Conservation (phyloP, 2,113 vertebrate genomes). For the Sialia sialis region DNA sequence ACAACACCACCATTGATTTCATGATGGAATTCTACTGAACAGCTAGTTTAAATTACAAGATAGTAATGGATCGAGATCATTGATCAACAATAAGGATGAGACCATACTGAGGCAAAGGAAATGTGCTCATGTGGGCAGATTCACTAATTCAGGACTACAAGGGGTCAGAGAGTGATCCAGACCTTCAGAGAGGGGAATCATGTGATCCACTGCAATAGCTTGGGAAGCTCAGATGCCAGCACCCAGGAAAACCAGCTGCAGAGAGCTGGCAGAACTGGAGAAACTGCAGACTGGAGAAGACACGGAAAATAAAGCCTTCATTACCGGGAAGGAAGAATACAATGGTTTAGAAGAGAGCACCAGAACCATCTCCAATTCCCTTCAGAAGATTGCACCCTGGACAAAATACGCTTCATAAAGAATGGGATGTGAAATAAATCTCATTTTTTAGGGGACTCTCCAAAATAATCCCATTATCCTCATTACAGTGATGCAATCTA, state of each 20-base stretch:
- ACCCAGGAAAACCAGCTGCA: neutral
- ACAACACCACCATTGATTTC: neutral
- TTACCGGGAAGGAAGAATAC: neutral
- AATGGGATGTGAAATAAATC: neutral
- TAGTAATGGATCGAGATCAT: neutral
- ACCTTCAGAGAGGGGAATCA: neutral
- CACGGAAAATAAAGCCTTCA: neutral
- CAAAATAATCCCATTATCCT: neutral
- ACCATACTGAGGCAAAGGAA: neutral
- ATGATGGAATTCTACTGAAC: neutral
- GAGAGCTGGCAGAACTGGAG: neutral
- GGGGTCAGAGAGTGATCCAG: neutral
- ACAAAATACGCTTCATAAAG: neutral
- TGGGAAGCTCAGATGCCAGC: neutral
- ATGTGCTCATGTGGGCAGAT: neutral
- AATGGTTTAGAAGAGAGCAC: neutral
- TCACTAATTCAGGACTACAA: neutral
- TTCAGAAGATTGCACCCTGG: neutral
- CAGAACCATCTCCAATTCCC: neutral
- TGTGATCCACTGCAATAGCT: neutral
- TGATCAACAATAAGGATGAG: neutral
- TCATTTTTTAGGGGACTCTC: neutral
- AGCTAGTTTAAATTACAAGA: neutral
- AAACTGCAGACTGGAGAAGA: neutral
- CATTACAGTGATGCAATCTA: neutral